These are phyloP conservation scores for Drosophila kanekoi DNA, from an alignment of 2,888 invertebrate species.

Conservation along the genomic window DNA sequence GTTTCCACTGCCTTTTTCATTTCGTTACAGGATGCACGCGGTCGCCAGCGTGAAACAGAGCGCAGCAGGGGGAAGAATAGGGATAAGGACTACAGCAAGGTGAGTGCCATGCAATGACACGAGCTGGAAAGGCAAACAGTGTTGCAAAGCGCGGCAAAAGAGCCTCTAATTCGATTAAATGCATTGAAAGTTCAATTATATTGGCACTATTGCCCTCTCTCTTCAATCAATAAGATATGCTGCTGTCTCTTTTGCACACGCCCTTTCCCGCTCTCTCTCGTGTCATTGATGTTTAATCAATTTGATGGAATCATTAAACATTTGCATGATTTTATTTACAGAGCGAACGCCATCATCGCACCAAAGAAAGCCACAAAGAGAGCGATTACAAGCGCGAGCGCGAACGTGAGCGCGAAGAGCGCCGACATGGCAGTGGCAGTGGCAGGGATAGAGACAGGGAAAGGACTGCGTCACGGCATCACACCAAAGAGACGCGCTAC, in stretches of 20 bases:
- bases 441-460: slow-evolving; percentile 31
- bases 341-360: slow-evolving; percentile 68
- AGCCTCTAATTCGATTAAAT: too few species aligned
- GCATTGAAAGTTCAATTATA: too few species aligned
- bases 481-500: slow-evolving; percentile 52
- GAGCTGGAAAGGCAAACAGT: background rate
- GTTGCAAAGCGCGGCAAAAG: background rate
- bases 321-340: slow-evolving; percentile 23
- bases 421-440: slow-evolving; percentile 28
- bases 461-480: slow-evolving; percentile 37
- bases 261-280: background rate
- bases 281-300: background rate
- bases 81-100: slow-evolving; percentile 62
- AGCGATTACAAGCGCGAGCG: slow-evolving; percentile 64
- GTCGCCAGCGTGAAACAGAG: slow-evolving; percentile 45
- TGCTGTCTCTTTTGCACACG: background rate
- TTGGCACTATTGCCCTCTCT: too few species aligned
- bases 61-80: slow-evolving; percentile 53
- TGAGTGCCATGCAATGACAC: slow-evolving; percentile 10
- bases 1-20: slow-evolving; percentile 21
- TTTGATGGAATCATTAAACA: background rate
- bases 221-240: too few species aligned
- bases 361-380: slow-evolving; percentile 67
- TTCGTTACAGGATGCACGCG: slow-evolving; percentile 57
- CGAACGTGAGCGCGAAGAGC: slow-evolving; percentile 47